Conservation (phyloP, 2,888 invertebrate species). For the Coelopa pilipes region DNA sequence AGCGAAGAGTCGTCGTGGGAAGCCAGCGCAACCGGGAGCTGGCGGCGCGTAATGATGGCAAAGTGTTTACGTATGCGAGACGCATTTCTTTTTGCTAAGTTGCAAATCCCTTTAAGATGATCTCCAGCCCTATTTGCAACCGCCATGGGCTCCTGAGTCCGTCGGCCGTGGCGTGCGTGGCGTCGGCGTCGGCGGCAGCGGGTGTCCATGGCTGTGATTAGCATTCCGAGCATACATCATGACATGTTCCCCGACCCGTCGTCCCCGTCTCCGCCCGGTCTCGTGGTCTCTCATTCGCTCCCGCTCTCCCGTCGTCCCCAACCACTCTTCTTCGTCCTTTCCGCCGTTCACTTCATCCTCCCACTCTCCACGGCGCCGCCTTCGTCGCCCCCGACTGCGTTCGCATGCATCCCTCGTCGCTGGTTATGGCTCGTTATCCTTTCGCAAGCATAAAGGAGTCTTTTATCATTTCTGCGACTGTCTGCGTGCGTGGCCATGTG, state of each 20-base stretch:
- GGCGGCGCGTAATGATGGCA: conserved; percentile 27
- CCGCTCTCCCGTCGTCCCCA: not conserved
- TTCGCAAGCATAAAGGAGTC: conserved; percentile 46
- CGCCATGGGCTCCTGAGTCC: conserved; percentile 37
- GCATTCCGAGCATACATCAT: conserved; percentile 60
- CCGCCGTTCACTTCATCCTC: not conserved
- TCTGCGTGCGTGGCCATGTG: conserved; percentile 23
- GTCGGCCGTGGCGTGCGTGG: conserved; percentile 36
- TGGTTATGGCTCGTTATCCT: conserved; percentile 61
- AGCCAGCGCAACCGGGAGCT: not conserved
- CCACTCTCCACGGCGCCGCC: not conserved
- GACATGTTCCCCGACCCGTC: conserved; percentile 54
- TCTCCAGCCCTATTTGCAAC: conserved; percentile 58
- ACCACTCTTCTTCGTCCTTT: too few species aligned
- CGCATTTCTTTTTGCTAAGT: conserved; percentile 61
- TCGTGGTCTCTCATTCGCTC: not conserved
- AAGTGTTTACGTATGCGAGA: conserved; percentile 59
- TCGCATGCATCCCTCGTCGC: conserved; percentile 40
- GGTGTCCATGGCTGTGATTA: conserved; percentile 53
- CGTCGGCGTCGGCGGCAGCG: conserved; percentile 23
- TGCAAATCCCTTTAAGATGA: conserved; percentile 65
- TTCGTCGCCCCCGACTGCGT: conserved; percentile 12
- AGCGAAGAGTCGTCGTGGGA: too few species aligned
- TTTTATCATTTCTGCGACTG: conserved; percentile 35
- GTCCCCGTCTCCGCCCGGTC: conserved; percentile 38